Evolutionary conservation across 1,140 invertebrate species (phyloP).

Genomic region (Cylas formicarius): DNA sequence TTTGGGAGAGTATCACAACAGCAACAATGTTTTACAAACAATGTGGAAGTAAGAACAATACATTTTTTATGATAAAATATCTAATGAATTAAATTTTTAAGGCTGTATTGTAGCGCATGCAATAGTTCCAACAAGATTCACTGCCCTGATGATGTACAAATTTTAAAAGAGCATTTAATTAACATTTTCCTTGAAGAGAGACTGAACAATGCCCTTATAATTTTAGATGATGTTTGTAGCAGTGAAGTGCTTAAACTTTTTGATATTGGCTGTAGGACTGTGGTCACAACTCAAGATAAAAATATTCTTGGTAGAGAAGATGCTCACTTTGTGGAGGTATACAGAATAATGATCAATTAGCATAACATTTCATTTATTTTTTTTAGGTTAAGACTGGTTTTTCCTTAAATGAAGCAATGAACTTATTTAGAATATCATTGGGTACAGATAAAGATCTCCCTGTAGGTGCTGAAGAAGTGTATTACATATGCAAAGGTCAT

Average conservation of each 20-base stretch:
- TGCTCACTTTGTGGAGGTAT: constrained; percentile 12
- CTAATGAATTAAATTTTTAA: too few relatives aligned
- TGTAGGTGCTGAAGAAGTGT: constrained; percentile 16
- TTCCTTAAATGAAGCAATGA: constrained; percentile 18
- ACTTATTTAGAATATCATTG: constrained; percentile 22
- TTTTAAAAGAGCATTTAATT: constrained; percentile 14
- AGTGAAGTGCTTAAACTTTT: constrained; percentile 16
- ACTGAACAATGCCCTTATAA: constrained; percentile 15
- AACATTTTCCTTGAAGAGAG: constrained; percentile 17
- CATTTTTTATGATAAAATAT: too few relatives aligned
- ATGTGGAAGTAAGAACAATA: constrained; percentile 17
- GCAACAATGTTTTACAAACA: constrained; percentile 10
- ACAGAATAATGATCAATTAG: background rate
- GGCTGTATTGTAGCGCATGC: constrained; percentile 10
- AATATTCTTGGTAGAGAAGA: constrained; percentile 10
- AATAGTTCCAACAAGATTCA: constrained; percentile 3
- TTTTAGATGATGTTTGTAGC: constrained; percentile 22
- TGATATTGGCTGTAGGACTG: constrained; percentile 16
- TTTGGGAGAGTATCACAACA: constrained; percentile 18
- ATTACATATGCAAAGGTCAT: constrained; percentile 21
- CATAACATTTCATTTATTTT: too few relatives aligned
- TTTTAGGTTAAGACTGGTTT: constrained; percentile 20
- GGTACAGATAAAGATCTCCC: constrained; percentile 14
- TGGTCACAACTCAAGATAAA: constrained; percentile 24
- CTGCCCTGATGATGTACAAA: constrained; percentile 12